These are phyloP conservation scores for Podarcis lilfordi DNA, from an alignment of 2,797 vertebrate genomes.

Conservation along the genomic window DNA sequence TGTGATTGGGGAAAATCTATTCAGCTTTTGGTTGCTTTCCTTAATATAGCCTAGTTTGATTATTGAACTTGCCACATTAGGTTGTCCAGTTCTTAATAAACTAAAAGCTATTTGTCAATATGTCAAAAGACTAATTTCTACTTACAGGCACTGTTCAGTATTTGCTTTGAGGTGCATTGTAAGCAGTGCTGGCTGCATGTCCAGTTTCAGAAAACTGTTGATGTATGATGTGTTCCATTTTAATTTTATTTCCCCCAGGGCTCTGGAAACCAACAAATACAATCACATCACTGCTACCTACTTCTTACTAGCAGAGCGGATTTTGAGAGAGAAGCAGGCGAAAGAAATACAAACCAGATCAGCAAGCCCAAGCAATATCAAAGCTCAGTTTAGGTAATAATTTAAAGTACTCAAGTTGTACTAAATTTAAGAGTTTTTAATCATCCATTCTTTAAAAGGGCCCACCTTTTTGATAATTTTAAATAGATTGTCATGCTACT, in stretches of 20 bases:
- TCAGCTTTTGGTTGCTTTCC: neutral
- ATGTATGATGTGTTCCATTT: constrained; percentile 39
- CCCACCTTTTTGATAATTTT: neutral
- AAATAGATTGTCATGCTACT: neutral
- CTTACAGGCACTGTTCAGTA: constrained; percentile 6
- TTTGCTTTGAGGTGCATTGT: constrained; percentile 5
- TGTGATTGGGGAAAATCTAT: constrained; percentile 10
- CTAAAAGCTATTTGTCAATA: constrained; percentile 1
- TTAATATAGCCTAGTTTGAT: neutral
- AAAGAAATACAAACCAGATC: constrained; percentile 94
- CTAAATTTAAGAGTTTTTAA: constrained; percentile 40
- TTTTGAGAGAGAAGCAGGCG: constrained; percentile 96
- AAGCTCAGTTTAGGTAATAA: constrained; percentile 95
- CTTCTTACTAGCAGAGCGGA: constrained; percentile 95
- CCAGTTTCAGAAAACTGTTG: constrained; percentile 16
- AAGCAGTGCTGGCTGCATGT: neutral
- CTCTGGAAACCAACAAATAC: constrained; percentile 97
- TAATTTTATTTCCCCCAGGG: constrained; percentile 78
- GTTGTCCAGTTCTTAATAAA: constrained; percentile 34
- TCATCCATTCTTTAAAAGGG: neutral
- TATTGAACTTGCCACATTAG: constrained; percentile 6
- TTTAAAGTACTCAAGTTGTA: constrained; percentile 54
- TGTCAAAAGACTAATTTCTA: constrained; percentile 18
- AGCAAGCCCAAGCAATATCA: constrained; percentile 96
- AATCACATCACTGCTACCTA: constrained; percentile 99